These are phyloP conservation scores for Bathybates hornii DNA, from an alignment of 2,113 vertebrate genomes.

Conservation along the genomic window DNA sequence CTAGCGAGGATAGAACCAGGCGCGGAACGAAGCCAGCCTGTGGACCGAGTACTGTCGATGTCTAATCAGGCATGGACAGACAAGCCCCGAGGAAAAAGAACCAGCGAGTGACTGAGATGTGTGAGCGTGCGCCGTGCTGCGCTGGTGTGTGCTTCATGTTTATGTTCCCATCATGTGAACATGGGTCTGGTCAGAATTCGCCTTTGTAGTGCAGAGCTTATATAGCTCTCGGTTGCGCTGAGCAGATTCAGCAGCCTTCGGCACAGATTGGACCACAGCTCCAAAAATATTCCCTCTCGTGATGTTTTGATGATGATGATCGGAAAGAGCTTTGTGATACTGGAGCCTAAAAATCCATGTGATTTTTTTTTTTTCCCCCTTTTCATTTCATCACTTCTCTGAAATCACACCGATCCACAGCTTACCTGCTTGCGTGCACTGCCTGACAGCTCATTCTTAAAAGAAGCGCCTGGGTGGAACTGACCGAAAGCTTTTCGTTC, in stretches of 20 bases:
- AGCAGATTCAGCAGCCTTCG: background rate
- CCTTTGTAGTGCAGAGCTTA: background rate
- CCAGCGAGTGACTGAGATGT: constrained; percentile 21
- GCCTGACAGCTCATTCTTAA: background rate
- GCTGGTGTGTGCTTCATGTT: background rate
- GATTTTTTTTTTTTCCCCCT: fast-evolving
- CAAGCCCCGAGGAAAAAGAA: constrained; percentile 49
- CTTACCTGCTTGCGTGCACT: background rate
- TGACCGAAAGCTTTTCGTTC: background rate
- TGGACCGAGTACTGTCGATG: constrained; percentile 57
- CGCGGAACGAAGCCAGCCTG: constrained; percentile 48
- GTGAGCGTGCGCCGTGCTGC: background rate
- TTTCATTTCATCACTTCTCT: background rate
- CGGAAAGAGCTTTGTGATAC: background rate
- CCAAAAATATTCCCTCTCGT: background rate
- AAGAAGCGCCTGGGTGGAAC: background rate
- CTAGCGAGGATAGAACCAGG: constrained; percentile 14
- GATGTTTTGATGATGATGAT: background rate
- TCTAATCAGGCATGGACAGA: constrained; percentile 65
- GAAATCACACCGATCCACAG: background rate
- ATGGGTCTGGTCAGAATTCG: background rate
- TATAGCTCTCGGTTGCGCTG: background rate
- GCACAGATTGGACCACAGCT: background rate
- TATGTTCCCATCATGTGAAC: background rate
- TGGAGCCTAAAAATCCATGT: background rate